A percentile compares a stretch with the other conserved stretches of the same genome.
phyloP scores from a whole-genome alignment of 30 jellyfish, hydroid and myxozoan species.

The Aurelia sp. region DNA sequence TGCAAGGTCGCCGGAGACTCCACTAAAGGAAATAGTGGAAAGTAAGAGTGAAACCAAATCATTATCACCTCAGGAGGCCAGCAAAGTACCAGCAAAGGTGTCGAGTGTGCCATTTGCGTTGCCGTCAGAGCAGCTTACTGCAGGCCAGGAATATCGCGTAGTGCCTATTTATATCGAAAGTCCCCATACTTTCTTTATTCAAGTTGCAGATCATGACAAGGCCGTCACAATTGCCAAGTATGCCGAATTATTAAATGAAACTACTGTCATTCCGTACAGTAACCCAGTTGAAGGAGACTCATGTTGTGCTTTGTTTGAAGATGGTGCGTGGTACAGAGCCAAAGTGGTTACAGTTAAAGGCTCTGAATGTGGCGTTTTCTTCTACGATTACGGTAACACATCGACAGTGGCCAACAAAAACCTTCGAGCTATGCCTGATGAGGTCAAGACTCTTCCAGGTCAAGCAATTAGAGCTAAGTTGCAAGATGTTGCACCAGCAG shows the following conservation, averaged over 20 bases:
- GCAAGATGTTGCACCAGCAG: constrained; percentile 30
- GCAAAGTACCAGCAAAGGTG: not conserved
- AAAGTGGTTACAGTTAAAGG: constrained; percentile 34
- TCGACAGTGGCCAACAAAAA: constrained; percentile 5
- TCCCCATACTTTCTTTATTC: constrained; percentile 52
- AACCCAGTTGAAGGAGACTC: constrained; percentile 32
- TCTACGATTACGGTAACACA: constrained; percentile 45
- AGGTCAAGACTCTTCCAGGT: constrained; percentile 50
- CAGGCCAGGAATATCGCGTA: constrained; percentile 18
- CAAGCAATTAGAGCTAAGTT: constrained; percentile 70
- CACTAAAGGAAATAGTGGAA: not conserved
- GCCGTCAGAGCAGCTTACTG: not conserved
- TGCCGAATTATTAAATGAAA: not conserved
- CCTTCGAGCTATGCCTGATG: constrained; percentile 70
- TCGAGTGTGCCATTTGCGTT: constrained; percentile 2
- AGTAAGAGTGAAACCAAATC: not conserved
- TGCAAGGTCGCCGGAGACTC: not conserved
- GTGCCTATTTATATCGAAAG: constrained; percentile 51
- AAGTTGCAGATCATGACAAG: constrained; percentile 41
- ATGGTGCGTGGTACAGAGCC: constrained; percentile 78
- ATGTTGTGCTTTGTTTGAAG: constrained; percentile 54
- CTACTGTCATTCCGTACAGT: not conserved
- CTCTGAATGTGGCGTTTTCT: constrained; percentile 14
- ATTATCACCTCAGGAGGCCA: too few species aligned
- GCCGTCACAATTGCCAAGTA: constrained; percentile 32